Percentiles rank a stretch among this genome's conserved stretches.
Evolutionary conservation across 2,797 vertebrate species (phyloP).

Genomic region (Epinephelus coioides): DNA sequence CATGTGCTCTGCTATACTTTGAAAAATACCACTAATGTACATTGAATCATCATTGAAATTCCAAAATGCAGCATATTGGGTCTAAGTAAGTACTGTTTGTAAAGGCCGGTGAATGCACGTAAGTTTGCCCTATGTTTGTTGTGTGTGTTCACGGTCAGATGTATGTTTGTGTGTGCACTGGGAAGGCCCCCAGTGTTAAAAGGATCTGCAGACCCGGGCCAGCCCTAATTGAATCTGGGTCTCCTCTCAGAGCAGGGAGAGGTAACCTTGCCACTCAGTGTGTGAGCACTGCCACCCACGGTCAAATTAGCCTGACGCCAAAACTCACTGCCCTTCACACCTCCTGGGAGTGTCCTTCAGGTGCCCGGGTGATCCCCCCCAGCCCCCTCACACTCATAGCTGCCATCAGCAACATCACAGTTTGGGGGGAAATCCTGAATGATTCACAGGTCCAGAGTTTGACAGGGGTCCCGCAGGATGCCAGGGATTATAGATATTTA

Average conservation of each 20-base stretch:
- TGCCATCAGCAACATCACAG: slow-evolving; percentile 8
- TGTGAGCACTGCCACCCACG: slow-evolving; percentile 85
- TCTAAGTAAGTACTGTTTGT: background rate
- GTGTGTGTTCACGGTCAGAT: background rate
- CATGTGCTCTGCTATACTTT: background rate
- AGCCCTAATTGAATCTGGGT: slow-evolving; percentile 95
- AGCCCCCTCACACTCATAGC: background rate
- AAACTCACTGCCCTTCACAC: slow-evolving; percentile 73
- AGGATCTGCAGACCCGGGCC: slow-evolving; percentile 91
- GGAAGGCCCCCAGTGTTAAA: slow-evolving; percentile 85
- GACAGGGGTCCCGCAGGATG: slow-evolving; percentile 9
- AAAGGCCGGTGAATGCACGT: slow-evolving; percentile 2
- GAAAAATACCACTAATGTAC: background rate
- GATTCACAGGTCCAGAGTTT: slow-evolving; percentile 11
- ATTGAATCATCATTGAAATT: background rate
- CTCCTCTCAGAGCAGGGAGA: slow-evolving; percentile 85
- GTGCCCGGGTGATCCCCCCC: slow-evolving; percentile 67
- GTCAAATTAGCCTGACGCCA: slow-evolving; percentile 87
- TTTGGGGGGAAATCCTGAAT: slow-evolving; percentile 10
- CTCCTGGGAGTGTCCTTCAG: slow-evolving; percentile 90
- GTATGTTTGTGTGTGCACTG: slow-evolving; percentile 34
- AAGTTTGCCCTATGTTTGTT: slow-evolving; percentile 25
- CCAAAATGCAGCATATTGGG: background rate
- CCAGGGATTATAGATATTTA: slow-evolving; percentile 26
- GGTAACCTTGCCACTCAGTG: slow-evolving; percentile 94